Evolutionary conservation across 1,140 invertebrate genomes (phyloP), one percentile per base, ranked within the genome.

Genomic region (Drosophila setifemur): DNA sequence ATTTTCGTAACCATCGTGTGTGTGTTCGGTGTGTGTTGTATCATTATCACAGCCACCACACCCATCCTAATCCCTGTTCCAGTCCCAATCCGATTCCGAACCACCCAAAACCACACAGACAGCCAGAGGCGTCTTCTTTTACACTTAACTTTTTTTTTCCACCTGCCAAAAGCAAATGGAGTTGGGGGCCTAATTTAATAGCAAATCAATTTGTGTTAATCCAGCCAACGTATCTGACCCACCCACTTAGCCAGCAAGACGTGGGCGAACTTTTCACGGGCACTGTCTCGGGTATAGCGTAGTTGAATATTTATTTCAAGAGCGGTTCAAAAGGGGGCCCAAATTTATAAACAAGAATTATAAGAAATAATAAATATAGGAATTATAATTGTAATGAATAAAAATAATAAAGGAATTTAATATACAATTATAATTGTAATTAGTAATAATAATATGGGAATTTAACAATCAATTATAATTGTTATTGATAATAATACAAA

Each of bases 181-280:
- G 52, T 43, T 64, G 28, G 48, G 49, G 42, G 54, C 57, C 81
- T 86, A 86, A 86, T 86, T 86, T 86, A 86, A 86, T 86, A 86
- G 72, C 81, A 86, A 86, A 86, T 86, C 81, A 86, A 86, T 86
- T 86, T 86, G 72, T 73, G 75, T 69, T 86, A 86, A 86, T 86
- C 81, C 82, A 70, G 72, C 18, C 67, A 75, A 60, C 49, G 50
- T 58, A 69, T 74, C 66, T 39, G 60, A 72, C 61, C 71, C 79
- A 86, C 81, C 81, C 81, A 86, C 68, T 50, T 55, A 55, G n/a
- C 2, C 21, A 23, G 21, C 50, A 53, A 37, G 37, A 45, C 37
- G n/a, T 11, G 5, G 4, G 28, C 6, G 12, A 16, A 37, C 5
- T 44, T 16, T 9, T n/a, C n/a, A 23, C 19, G 14, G 33, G 14